phyloP scores from a whole-genome alignment of 2,888 invertebrate species.

The Sinopyrophorus schimmeli region DNA sequence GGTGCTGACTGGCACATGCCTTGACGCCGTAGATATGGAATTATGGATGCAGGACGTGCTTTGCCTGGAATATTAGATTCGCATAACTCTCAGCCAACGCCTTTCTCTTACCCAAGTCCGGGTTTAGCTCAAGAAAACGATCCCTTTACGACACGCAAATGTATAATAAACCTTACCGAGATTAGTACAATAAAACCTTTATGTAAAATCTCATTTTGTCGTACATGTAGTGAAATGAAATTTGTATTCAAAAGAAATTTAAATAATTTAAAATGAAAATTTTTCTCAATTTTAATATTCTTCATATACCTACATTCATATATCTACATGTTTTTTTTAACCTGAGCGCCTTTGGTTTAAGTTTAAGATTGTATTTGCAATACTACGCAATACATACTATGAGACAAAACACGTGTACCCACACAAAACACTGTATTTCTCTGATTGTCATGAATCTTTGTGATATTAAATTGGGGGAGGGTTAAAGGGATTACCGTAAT shows the following conservation, averaged over 20 bases:
- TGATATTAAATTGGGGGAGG: too few species aligned
- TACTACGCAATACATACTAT: too few species aligned
- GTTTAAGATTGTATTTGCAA: too few species aligned
- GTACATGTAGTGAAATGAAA: slow-evolving; percentile 15
- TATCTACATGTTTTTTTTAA: not conserved
- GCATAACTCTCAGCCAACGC: slow-evolving; percentile 35
- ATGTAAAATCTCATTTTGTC: slow-evolving; percentile 25
- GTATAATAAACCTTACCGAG: slow-evolving; percentile 37
- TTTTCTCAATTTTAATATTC: too few species aligned
- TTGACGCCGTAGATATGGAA: slow-evolving; percentile 40
- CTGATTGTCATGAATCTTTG: too few species aligned
- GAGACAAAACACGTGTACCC: too few species aligned
- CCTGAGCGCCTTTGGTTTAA: too few species aligned
- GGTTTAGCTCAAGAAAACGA: slow-evolving; percentile 33
- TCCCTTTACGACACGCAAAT: slow-evolving; percentile 39
- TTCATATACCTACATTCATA: not conserved
- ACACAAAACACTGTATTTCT: too few species aligned
- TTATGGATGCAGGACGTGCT: slow-evolving; percentile 42
- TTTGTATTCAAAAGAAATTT: slow-evolving; percentile 6
- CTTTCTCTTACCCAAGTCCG: slow-evolving; percentile 29
- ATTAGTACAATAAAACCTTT: slow-evolving; percentile 33
- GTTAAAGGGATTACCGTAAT: too few species aligned
- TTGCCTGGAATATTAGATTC: slow-evolving; percentile 40
- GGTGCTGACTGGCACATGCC: slow-evolving; percentile 34
- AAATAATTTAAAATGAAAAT: too few species aligned